Evolutionary conservation across 2,888 invertebrate genomes (phyloP), one percentile per base, ranked within the genome.

Genomic region (Morpho helenor): DNA sequence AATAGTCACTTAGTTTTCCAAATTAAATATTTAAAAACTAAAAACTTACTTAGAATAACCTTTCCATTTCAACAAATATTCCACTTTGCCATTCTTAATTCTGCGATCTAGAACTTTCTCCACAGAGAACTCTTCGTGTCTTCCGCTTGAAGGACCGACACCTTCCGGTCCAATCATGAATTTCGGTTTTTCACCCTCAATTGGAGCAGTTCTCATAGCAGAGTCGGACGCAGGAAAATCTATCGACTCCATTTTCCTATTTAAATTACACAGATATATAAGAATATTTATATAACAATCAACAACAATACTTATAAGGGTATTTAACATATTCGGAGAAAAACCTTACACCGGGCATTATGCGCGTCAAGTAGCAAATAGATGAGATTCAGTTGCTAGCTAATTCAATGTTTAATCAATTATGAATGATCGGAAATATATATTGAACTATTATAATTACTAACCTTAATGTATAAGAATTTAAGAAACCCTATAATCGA

Each of bases 91-190:
- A 70, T 94, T 93, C 62, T 93, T 88, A 8, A 92, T 91, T 69
- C 95, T 83, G 65, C 93, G 92, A 72, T 95, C 95, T 16, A 95
- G 79, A 31, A 96, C 94, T 73, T 94, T 95, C 73, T 96, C 96
- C 0, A 96, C 96, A 0, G 94, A 93, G 71, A 93, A 95, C 69
- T 95, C 96, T 68, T 96, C 94, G 45, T 84, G 88, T 70, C 78
- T 87, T 0, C 84, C 87, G 23, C 82, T 77, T 56, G 75, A 75
- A 7, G 81, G 80, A 0, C 77, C 79, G 2, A 62, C 57, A 8
- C 55, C 57, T 44, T 66, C 63, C 6, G 66, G 16, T 0, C 67
- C 58, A 9, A 63, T 64, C 0, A 55, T 47, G 6, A 58, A 60
- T 2, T 10, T 59, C 39, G 58, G 54, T 55, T 63, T 65, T 7